A percentile compares a stretch with the other conserved stretches of the same genome.
Conservation (phyloP, 2,797 vertebrate genomes). For the Falco columbarius region DNA sequence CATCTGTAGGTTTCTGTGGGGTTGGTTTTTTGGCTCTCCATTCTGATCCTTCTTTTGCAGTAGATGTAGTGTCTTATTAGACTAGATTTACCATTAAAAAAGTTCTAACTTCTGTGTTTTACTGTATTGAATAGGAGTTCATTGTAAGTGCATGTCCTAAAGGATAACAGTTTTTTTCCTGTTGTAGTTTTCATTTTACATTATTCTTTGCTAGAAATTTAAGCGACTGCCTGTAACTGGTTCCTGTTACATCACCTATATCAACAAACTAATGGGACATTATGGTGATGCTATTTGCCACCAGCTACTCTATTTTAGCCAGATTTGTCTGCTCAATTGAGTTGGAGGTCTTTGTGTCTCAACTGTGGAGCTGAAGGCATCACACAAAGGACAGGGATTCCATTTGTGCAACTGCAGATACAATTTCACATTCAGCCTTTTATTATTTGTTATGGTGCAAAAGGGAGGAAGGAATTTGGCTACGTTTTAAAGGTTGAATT, state of each 20-base stretch:
- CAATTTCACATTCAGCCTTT: neutral
- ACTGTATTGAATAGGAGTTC: neutral
- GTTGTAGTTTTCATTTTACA: neutral
- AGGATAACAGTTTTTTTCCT: neutral
- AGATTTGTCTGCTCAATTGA: neutral
- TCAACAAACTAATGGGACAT: neutral
- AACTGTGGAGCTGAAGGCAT: neutral
- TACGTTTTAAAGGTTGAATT: neutral
- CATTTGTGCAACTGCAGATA: neutral
- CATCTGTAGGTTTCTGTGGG: neutral
- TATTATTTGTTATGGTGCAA: neutral
- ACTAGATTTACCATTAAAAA: neutral
- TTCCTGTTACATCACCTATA: neutral
- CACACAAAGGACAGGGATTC: neutral
- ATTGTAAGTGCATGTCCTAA: fast-evolving
- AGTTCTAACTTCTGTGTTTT: neutral
- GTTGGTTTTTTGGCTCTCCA: fast-evolving
- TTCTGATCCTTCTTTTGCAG: neutral
- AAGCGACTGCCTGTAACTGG: neutral
- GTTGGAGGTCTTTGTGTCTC: neutral
- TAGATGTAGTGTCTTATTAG: neutral
- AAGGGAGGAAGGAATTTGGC: neutral
- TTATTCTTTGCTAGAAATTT: neutral
- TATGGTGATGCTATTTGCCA: neutral
- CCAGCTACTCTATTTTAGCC: neutral